Base-by-base conservation (phyloP, 2,797 vertebrate species). In the Chrosomus eos region DNA sequence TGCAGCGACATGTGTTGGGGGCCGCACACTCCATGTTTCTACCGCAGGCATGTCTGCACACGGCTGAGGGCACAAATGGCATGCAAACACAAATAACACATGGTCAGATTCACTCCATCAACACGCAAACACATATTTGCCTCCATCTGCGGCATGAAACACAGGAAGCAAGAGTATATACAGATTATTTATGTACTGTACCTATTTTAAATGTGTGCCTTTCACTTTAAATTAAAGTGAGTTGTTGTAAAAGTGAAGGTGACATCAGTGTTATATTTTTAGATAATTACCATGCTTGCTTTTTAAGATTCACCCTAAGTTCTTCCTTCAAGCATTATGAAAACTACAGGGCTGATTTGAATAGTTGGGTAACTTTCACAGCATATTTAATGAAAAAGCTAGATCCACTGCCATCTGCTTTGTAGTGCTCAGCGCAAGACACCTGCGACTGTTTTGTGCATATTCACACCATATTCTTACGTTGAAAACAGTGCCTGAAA, bases 21-120 rank as follows among this genome's bases (percentile, higher is more conserved):
- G 91, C 93, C 0, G 91, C 93, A 26, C 95, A 95, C 89, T 91
- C 92, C 94, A 95, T 95, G 91, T 95, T 95, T 84, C 87, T 90
- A 1, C 94, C 93, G 38, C 95, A 95, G 0, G 86, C 40, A 4
- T 91, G 91, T 36, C 92, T 94, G 92, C 95, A 95, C 53, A 95
- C 91, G 83, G 94, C 95, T 96, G 60, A 7, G 79, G 67, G 70
- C 53, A 66, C 79, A 87, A 81, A 85, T 67, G 36, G 48, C 74
- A 75, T 70, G 78, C 79, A 86, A 76, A 77, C 83, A 82, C 80
- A 88, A 74, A 89, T 28, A 75, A 81, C 71, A 81, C 75, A 80
- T 62, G 26, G 67, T 81, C 51, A 58, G 40, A 51, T 75, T 74
- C 48, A 67, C 43, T 78, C 38, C 16, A 38, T 62, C n/a, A 40